These are phyloP conservation scores for Oryzias sinensis DNA, from an alignment of 2,797 vertebrate species.

Conservation along the genomic window DNA sequence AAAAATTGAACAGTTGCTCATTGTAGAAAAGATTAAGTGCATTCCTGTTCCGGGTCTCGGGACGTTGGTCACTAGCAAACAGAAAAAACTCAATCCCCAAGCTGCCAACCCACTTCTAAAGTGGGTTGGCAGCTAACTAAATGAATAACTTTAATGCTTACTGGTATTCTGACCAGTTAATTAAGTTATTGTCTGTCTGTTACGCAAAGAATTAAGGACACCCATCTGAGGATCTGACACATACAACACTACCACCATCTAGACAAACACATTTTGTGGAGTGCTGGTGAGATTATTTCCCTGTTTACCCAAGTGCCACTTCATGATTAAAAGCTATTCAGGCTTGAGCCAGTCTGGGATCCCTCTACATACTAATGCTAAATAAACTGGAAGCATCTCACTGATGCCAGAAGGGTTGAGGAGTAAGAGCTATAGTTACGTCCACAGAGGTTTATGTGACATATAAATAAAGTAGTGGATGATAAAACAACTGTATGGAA, in stretches of 20 bases:
- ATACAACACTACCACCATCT: constrained; percentile 32
- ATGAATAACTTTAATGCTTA: constrained; percentile 52
- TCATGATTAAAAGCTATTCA: constrained; percentile 74
- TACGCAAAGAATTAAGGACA: constrained; percentile 62
- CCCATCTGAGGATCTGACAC: constrained; percentile 37
- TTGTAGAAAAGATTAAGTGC: too few relatives aligned
- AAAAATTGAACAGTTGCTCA: too few relatives aligned
- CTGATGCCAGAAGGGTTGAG: constrained; percentile 26
- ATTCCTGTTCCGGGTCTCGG: too few relatives aligned
- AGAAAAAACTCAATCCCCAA: constrained; percentile 26
- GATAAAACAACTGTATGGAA: too few relatives aligned
- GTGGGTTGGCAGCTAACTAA: too few relatives aligned
- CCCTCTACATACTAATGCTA: constrained; percentile 53
- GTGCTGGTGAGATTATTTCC: constrained; percentile 63
- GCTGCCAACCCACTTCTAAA: constrained; percentile 44
- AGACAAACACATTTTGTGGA: constrained; percentile 41
- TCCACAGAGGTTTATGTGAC: constrained; percentile 2
- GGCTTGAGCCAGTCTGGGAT: constrained; percentile 64
- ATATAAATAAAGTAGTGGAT: too few relatives aligned
- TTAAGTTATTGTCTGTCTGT: constrained; percentile 61
- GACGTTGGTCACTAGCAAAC: constrained; percentile 2
- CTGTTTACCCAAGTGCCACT: constrained; percentile 73
- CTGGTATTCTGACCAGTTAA: constrained; percentile 57
- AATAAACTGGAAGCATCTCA: constrained; percentile 60
- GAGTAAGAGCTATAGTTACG: constrained; percentile 19